Evolutionary conservation across 2,113 vertebrate genomes (phyloP).

Genomic region (Ahaetulla prasina): DNA sequence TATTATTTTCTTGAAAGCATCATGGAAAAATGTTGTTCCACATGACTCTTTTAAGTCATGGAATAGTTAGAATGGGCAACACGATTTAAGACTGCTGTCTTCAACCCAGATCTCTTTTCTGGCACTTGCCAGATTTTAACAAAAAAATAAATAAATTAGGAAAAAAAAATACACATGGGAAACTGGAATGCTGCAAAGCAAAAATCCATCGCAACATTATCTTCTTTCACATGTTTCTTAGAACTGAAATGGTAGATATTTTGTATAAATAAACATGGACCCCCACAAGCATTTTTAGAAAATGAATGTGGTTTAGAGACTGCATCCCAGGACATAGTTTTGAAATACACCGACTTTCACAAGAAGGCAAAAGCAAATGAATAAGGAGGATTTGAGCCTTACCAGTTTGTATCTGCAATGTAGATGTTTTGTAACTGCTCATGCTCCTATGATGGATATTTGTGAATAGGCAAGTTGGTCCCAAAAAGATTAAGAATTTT

Average conservation of each 20-base stretch:
- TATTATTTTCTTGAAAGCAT: not conserved
- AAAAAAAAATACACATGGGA: not conserved
- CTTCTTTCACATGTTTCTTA: not conserved
- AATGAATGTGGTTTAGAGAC: not conserved
- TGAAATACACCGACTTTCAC: not conserved
- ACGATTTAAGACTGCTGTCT: not conserved
- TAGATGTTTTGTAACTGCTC: not conserved
- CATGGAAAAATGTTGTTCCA: not conserved
- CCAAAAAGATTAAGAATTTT: not conserved
- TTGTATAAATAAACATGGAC: not conserved
- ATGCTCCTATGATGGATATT: not conserved
- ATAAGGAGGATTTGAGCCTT: not conserved
- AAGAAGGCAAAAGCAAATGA: not conserved
- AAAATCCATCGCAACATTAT: not conserved
- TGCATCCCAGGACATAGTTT: not conserved
- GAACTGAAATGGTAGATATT: not conserved
- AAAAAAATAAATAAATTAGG: not conserved
- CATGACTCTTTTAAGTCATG: not conserved
- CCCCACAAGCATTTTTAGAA: not conserved
- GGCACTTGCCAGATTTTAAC: not conserved
- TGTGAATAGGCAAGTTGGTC: not conserved
- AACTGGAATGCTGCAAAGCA: not conserved
- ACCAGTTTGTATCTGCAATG: not conserved
- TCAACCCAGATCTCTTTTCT: not conserved
- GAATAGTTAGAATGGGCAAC: not conserved